These are phyloP conservation scores for Harpagoxenus sublaevis DNA, from an alignment of 2,888 invertebrate genomes.

Conservation along the genomic window DNA sequence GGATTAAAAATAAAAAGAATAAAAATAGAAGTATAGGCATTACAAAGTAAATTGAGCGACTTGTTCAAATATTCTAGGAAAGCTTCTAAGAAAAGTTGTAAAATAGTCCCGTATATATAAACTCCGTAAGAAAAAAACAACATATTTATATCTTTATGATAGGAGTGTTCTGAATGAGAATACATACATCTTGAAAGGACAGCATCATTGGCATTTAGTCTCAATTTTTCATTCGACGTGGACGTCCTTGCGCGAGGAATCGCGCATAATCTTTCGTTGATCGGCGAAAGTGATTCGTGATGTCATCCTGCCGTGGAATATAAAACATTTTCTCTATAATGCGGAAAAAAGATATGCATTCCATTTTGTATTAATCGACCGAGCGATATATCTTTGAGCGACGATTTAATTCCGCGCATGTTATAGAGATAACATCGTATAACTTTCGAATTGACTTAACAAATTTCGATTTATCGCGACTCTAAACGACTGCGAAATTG, in stretches of 20 bases:
- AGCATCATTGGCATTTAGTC: not conserved
- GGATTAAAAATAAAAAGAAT: not conserved
- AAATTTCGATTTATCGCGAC: not conserved
- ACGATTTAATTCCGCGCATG: not conserved
- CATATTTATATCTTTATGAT: not conserved
- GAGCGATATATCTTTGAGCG: not conserved
- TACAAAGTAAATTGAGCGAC: not conserved
- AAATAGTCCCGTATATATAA: not conserved
- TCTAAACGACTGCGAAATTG: slow-evolving; percentile 1
- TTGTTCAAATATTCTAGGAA: not conserved
- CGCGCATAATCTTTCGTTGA: not conserved
- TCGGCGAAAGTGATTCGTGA: slow-evolving; percentile 1
- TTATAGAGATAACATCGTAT: not conserved
- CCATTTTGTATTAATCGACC: not conserved
- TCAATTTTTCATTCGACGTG: not conserved
- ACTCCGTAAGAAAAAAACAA: not conserved
- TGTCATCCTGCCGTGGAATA: not conserved
- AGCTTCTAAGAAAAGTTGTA: not conserved
- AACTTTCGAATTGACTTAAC: not conserved
- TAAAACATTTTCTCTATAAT: not conserved
- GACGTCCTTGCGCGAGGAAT: slow-evolving; percentile 3
- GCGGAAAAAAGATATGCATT: slow-evolving; percentile 4
- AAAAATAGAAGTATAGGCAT: not conserved
- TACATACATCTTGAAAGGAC: not conserved
- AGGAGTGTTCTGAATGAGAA: not conserved